Base-by-base conservation (phyloP, 2,797 vertebrate species). In the Antennarius maculatus region DNA sequence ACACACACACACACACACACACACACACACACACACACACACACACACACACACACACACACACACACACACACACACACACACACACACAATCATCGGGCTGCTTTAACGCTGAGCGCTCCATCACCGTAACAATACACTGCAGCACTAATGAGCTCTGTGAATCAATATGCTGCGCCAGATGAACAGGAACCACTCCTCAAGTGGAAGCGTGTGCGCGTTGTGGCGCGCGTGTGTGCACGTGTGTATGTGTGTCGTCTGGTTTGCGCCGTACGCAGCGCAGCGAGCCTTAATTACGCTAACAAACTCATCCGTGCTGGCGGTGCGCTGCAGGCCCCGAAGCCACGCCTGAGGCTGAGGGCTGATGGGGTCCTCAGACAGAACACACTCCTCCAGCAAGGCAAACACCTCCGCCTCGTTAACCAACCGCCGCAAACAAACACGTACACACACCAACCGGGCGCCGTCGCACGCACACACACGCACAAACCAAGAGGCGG, bases 361-460 rank as follows among this genome's bases (percentile, higher is more conserved):
- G 84, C 90, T 93, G 91, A 93, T 92, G 83, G 89, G 90, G 91
- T 89, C 92, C 92, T 91, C 86, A 91, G 92, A 92, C 87, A 92
- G 88, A 91, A 88, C 87, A 84, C 85, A 84, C 83, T 81, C 77
- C 85, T 80, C 70, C 81, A 87, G 87, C 80, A 79, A 88, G 88
- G 86, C 85, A 88, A 88, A 90, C 86, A 83, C 73, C 80, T 86
- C 88, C 69, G 79, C 87, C 88, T 91, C 83, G 89, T 91, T 92
- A 92, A 81, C 86, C 79, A 87, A 86, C 73, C 79, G 79, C 71
- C 52, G 50, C 84, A 89, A 82, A 88, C 84, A 91, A 80, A 89
- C 84, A 80, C 56, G 31, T 53, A 43, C 27, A 66, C 79, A 70
- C 75, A 68, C n/a, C n/a, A n/a, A n/a, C n/a, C n/a, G n/a, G n/a